Evolutionary conservation across 2,797 vertebrate genomes (phyloP), one percentile per base, ranked within the genome.

Genomic region (Tadarida brasiliensis): DNA sequence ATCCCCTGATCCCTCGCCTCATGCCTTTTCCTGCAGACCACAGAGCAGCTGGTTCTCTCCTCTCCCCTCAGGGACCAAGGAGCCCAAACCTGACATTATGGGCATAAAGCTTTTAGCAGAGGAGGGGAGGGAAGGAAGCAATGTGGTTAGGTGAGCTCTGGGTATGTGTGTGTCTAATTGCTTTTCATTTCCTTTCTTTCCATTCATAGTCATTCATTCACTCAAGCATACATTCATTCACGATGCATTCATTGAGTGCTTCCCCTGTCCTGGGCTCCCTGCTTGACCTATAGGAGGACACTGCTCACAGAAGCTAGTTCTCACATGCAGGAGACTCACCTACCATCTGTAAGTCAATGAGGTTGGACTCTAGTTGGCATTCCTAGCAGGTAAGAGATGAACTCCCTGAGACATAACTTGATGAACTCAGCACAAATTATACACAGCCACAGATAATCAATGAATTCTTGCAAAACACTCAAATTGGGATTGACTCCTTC

Each of bases 41-140:
- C 95, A 96, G 92, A 96, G 35, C 56, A 77, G 84, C 77, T 16
- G 63, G 49, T 56, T 24, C n/a, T 15, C 44, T 68, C 44, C 15
- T 11, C 80, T 93, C 71, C 71, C 83, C 24, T 61, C 20, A 1
- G 92, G 77, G 83, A 90, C 78, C 0, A 16, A 90, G 85, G 76
- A 94, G 87, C 83, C 83, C 84, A 84, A 90, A 59, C 67, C 92
- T 80, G 77, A 90, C 44, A 81, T 93, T 94, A 74, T 90, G 86
- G 87, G 57, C 96, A 68, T 63, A 88, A 85, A 96, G 97, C 97
- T 97, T 97, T 97, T 90, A 97, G 92, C 89, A 35, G 87, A 84
- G 39, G 33, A 59, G n/a, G 2, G 8, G 82, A 96, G 96, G 61
- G 89, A 94, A 97, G 97, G 96, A 98, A 97, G 80, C 56, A 0